phyloP scores from a whole-genome alignment of 1,140 invertebrate species.

The Lepidurus couesii region DNA sequence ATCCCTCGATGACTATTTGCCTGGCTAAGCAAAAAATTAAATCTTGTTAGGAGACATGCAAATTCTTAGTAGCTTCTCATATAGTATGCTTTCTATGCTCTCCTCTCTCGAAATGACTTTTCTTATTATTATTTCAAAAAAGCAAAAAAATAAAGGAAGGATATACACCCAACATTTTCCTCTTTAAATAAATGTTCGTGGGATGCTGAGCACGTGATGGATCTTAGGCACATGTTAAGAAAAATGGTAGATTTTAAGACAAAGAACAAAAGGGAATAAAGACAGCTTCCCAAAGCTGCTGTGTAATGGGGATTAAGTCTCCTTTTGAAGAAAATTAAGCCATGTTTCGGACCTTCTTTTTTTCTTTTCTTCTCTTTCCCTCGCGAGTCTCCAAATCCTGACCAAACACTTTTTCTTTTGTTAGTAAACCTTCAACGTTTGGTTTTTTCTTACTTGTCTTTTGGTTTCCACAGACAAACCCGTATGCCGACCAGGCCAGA shows the following conservation, averaged over 20 bases:
- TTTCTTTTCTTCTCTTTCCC: neutral
- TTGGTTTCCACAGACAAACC: conserved; percentile 65
- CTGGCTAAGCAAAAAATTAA: too few species aligned
- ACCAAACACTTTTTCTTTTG: neutral
- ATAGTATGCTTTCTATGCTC: too few species aligned
- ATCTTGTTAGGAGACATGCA: too few species aligned
- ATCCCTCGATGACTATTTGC: too few species aligned
- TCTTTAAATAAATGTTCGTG: neutral
- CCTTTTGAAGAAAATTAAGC: neutral
- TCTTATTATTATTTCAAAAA: too few species aligned
- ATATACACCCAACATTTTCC: too few species aligned
- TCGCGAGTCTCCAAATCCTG: neutral
- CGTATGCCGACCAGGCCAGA: conserved; percentile 68
- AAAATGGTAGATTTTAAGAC: neutral
- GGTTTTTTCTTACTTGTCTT: conserved; percentile 20
- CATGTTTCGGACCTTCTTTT: neutral
- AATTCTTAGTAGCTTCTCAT: too few species aligned
- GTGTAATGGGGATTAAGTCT: neutral
- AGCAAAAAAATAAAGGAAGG: too few species aligned
- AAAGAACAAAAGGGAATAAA: neutral
- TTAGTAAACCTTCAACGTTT: neutral
- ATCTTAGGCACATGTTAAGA: neutral
- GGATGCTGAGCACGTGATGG: neutral
- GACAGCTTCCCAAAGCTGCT: neutral
- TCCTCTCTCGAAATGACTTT: too few species aligned